Percentiles rank a stretch among this genome's conserved stretches.
Conservation (phyloP, 2,113 vertebrate genomes). For the Ammospiza caudacuta region DNA sequence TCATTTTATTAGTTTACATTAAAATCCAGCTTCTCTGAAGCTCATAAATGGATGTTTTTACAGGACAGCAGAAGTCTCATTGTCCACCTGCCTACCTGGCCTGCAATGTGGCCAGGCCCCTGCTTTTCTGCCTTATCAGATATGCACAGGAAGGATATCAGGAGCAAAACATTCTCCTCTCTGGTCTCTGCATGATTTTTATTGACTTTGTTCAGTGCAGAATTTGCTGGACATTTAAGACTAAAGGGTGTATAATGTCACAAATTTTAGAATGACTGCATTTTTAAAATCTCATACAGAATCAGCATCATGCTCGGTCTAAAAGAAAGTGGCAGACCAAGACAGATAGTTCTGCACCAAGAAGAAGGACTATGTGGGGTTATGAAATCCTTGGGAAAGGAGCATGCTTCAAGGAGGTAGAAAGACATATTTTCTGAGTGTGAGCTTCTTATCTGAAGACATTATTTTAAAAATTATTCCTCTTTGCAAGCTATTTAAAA, state of each 20-base stretch:
- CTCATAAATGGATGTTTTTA: not conserved
- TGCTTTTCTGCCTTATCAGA: not conserved
- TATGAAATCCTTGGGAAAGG: not conserved
- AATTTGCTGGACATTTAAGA: not conserved
- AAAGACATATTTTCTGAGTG: not conserved
- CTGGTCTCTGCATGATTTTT: not conserved
- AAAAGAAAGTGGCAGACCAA: not conserved
- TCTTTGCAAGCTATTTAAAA: not conserved
- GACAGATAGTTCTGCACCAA: not conserved
- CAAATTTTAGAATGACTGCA: not conserved
- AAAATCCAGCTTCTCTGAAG: not conserved
- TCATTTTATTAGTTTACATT: not conserved
- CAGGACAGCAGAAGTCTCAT: not conserved
- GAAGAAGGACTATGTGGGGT: not conserved
- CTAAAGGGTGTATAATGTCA: not conserved
- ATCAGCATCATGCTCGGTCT: not conserved
- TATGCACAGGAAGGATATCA: fast-evolving
- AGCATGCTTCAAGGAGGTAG: not conserved
- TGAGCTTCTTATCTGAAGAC: not conserved
- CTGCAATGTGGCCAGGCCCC: not conserved
- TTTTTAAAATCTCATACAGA: not conserved
- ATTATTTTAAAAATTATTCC: not conserved
- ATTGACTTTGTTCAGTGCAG: not conserved
- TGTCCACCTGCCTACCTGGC: too few relatives aligned
- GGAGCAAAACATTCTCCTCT: not conserved